Evolutionary conservation across 2,797 vertebrate species (phyloP).

Genomic region (Dermochelys coriacea): DNA sequence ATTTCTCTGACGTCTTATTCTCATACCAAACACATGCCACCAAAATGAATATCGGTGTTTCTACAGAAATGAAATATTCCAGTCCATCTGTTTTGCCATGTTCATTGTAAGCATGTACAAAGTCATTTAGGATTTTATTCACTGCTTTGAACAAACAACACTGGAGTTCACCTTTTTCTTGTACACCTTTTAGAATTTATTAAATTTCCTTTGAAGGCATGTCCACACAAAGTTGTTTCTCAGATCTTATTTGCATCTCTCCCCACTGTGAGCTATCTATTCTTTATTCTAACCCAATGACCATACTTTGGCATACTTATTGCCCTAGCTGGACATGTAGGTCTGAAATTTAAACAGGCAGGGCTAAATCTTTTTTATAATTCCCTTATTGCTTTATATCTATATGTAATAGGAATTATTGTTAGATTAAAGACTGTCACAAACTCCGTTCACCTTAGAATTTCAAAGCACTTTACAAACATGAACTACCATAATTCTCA

Average conservation of each 20-base stretch:
- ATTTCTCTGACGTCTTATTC: neutral
- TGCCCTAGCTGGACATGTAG: neutral
- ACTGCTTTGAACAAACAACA: neutral
- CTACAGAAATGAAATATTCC: too few species aligned
- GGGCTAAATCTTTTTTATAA: neutral
- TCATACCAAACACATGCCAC: neutral
- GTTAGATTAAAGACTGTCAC: neutral
- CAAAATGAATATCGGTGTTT: neutral
- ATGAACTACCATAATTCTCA: neutral
- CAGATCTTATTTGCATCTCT: constrained; percentile 29
- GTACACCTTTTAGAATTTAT: constrained; percentile 17
- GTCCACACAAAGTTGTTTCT: constrained; percentile 10
- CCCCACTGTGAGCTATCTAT: neutral
- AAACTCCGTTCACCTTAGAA: neutral
- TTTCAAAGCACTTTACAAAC: neutral
- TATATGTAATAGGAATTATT: neutral
- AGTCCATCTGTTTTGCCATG: neutral
- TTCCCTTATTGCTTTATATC: neutral
- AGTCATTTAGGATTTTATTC: constrained; percentile 17
- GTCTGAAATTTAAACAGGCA: neutral
- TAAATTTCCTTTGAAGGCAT: constrained; percentile 28
- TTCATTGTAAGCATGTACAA: neutral
- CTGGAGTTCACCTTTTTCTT: neutral
- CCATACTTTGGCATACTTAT: fast-evolving
- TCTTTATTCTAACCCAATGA: neutral